Base-by-base conservation (phyloP, 2,888 invertebrate genomes). In the Tachystola acroxantha region DNA sequence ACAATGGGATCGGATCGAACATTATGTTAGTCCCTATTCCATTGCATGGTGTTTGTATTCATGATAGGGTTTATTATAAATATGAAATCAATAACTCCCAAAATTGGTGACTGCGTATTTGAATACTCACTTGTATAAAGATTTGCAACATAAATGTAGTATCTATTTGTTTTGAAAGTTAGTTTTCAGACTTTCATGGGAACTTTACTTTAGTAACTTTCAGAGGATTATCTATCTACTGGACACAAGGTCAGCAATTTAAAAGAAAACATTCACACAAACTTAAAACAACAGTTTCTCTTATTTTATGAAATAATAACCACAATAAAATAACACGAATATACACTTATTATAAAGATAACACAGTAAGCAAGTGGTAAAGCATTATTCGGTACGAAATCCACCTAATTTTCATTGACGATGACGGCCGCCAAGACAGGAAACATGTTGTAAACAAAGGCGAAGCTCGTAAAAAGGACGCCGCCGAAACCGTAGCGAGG, bases 401-500 rank as follows among this genome's bases (percentile, higher is more conserved):
- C 46, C 10, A 56, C 60, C 53, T 50, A 54, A 52, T 63, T 74
- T 70, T 69, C 56, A 70, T 64, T 63, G 51, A 68, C 63, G 64
- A 68, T 70, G 72, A 69, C 63, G 59, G 64, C 61, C 62, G 64
- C 67, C 72, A 68, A 69, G 71, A 74, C 74, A 73, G 72, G 78
- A 79, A 82, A 78, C 76, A 68, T 75, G 51, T 73, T 77, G 74
- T 81, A 85, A 84, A 85, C 82, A 81, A 81, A 71, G 66, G 46
- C 61, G 55, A 56, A 56, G 62, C 57, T 72, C 65, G 59, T 73
- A 64, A 75, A 74, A 65, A 46, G 49, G 50, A 47, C 54, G 56
- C 45, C 58, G 48, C 42, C 49, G 46, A 48, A 57, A 54, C 54
- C 50, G 60, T 56, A 42, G 34, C 36, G 38, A 45, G 44, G 49